A percentile compares a stretch with the other conserved stretches of the same genome.
Conservation (phyloP, 2,113 vertebrate genomes). For the Glaucidium brasilianum region DNA sequence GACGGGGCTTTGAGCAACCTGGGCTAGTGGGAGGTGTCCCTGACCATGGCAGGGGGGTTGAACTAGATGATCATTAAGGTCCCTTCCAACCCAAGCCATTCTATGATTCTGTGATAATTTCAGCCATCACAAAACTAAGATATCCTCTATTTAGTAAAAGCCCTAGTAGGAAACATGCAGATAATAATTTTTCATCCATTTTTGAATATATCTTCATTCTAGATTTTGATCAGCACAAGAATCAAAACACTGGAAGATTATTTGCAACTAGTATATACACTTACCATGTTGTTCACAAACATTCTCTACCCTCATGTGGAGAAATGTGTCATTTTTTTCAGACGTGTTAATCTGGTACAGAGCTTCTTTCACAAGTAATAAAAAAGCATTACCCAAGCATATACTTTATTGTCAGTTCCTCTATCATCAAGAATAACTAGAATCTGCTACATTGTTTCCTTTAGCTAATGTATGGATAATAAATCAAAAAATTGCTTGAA, state of each 20-base stretch:
- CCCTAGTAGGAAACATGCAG: background rate
- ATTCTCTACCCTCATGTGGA: background rate
- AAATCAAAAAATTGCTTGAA: background rate
- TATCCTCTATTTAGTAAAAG: background rate
- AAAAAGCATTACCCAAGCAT: background rate
- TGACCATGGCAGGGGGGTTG: background rate
- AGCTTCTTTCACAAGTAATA: background rate
- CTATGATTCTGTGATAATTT: background rate
- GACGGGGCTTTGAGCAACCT: background rate
- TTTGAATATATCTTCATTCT: background rate
- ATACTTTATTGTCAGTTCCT: background rate
- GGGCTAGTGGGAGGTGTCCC: background rate
- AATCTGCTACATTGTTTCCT: background rate
- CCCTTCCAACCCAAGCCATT: background rate
- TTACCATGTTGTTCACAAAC: background rate
- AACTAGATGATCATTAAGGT: background rate
- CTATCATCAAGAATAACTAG: background rate
- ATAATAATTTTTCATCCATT: background rate
- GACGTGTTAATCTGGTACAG: background rate
- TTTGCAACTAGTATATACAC: background rate
- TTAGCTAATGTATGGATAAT: background rate
- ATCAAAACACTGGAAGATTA: background rate
- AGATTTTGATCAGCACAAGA: background rate
- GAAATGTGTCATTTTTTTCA: background rate
- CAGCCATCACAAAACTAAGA: background rate